phyloP scores from a whole-genome alignment of 2,797 vertebrate species.

The Cirrhinus mrigala region DNA sequence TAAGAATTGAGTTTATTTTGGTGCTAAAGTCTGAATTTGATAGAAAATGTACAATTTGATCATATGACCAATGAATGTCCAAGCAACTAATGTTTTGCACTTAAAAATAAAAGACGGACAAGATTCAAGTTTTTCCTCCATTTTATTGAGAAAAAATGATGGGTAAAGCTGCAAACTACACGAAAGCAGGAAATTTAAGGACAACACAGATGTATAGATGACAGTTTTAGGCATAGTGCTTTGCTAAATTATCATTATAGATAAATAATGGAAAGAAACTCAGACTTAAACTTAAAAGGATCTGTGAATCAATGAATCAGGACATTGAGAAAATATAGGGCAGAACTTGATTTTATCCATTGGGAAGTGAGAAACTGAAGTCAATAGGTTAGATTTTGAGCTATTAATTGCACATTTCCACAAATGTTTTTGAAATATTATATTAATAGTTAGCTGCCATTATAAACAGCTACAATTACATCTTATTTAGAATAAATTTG shows the following conservation, averaged over 20 bases:
- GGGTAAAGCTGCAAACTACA: slow-evolving; percentile 70
- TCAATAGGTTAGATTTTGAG: not conserved
- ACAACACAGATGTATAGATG: not conserved
- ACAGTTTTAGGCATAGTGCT: slow-evolving; percentile 7
- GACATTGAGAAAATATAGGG: not conserved
- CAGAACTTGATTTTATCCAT: not conserved
- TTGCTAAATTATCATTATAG: not conserved
- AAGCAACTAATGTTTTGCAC: not conserved
- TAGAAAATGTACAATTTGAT: not conserved
- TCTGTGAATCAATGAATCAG: not conserved
- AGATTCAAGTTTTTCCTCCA: slow-evolving; percentile 27
- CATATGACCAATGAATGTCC: not conserved
- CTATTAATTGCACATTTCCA: no score
- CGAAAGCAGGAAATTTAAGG: not conserved
- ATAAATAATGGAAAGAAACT: not conserved
- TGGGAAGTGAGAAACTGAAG: not conserved
- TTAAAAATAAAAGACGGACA: not conserved
- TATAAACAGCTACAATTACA: no score
- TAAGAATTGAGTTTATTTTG: not conserved
- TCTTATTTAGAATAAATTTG: no score
- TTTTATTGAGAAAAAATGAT: slow-evolving; percentile 64
- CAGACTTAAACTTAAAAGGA: not conserved
- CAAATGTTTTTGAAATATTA: not conserved
- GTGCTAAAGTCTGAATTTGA: not conserved
- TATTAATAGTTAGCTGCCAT: not conserved